Base-by-base conservation (phyloP, 1,140 invertebrate species). In the Solenopsis invicta region DNA sequence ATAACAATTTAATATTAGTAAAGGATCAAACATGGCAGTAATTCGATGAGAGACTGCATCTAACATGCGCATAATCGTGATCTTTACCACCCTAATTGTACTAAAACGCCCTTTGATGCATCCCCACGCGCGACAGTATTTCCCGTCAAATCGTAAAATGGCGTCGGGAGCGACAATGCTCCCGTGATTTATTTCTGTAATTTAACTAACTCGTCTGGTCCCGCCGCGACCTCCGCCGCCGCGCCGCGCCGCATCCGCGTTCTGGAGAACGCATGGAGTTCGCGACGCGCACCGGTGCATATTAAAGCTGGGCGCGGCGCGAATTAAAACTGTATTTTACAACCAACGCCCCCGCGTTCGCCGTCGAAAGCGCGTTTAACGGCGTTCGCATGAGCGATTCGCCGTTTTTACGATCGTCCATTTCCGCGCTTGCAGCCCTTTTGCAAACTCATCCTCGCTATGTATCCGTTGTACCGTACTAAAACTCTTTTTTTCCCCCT, bases 131-230 rank as follows among this genome's bases (percentile, higher is more conserved):
- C 54, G 74, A 16, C 85, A 85, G 45, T 89, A 91, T 88, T 88
- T 87, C 71, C 81, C 75, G 76, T 67, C 72, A 89, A 93, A 93
- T 90, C 87, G 91, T 92, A 90, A 92, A 92, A 93, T 86, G 89
- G 89, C 87, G 90, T 85, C 67, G 82, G 84, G 87, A 88, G 82
- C 90, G 92, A 93, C 92, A 93, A 93, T 93, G 88, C 69, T 37
- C 34, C n/a, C 87, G 90, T 94, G 93, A 94, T 94, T 94, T 94
- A 94, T 94, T 93, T 92, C 90, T 91, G 93, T 91, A 93, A 94
- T 94, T 93, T 93, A 93, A 92, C 91, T 91, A 92, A 92, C 91
- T 89, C 89, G 86, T 88, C 85, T 74, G 74, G 74, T 64, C 56
- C 13, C 61, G 21, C 29, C 34, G 56, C 56, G 18, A 16, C 61